A percentile compares a stretch with the other conserved stretches of the same genome.
Conservation (phyloP, 2,113 vertebrate genomes). For the Neotoma lepida region DNA sequence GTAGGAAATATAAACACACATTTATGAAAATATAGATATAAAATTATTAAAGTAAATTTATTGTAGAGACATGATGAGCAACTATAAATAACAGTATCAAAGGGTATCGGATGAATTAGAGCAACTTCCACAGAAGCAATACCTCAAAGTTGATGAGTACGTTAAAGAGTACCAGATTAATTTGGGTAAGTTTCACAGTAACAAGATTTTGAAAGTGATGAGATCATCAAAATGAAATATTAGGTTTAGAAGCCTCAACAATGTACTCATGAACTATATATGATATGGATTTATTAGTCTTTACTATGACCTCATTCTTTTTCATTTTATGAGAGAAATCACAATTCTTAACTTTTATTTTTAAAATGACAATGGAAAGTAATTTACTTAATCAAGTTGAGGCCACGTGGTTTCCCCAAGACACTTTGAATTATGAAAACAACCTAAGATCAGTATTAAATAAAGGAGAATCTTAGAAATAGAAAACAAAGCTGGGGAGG, state of each 20-base stretch:
- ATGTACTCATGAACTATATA: not conserved
- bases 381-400: not conserved
- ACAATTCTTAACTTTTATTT: not conserved
- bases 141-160: not conserved
- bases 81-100: not conserved
- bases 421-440: not conserved
- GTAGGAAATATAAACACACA: not conserved
- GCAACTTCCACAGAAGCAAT: not conserved
- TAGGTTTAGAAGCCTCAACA: not conserved
- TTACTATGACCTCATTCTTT: not conserved
- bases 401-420: not conserved
- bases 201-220: not conserved
- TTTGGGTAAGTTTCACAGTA: not conserved
- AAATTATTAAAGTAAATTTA: not conserved
- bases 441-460: not conserved
- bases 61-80: not conserved
- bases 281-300: not conserved
- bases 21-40: not conserved
- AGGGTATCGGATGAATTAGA: not conserved
- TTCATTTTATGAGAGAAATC: not conserved
- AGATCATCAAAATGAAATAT: not conserved
- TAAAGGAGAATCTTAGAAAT: not conserved
- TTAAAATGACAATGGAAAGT: not conserved
- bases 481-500: not conserved
- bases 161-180: not conserved